These are phyloP conservation scores for Muscidifurax raptorellus DNA, from an alignment of 1,140 invertebrate species.

Conservation along the genomic window DNA sequence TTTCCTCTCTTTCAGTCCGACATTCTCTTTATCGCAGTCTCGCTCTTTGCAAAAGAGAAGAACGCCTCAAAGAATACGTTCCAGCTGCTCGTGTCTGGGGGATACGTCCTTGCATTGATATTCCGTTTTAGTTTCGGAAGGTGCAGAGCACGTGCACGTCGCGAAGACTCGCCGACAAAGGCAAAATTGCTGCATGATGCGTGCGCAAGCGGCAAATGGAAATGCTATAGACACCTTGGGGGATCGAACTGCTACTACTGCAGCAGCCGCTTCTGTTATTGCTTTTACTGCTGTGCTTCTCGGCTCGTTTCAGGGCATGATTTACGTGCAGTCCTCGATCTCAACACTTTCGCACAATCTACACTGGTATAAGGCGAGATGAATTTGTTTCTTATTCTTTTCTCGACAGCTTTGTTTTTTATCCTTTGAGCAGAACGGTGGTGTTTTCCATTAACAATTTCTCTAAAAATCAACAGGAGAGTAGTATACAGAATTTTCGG, in stretches of 20 bases:
- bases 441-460: no score
- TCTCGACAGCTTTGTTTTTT: no score
- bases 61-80: background rate
- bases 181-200: conserved; percentile 21
- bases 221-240: conserved; percentile 23
- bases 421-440: no score
- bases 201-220: background rate
- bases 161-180: conserved; percentile 14
- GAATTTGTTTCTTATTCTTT: background rate
- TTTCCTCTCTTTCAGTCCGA: background rate
- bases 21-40: conserved; percentile 5
- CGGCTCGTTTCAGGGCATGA: background rate
- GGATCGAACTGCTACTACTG: background rate
- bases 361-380: background rate
- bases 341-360: background rate
- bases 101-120: conserved; percentile 29
- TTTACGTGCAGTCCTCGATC: background rate
- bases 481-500: no score
- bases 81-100: background rate
- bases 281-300: no score
- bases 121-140: conserved; percentile 31
- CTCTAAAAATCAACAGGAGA: no score
- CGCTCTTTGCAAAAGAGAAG: background rate
- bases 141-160: no score
- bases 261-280: background rate